These are phyloP conservation scores for Colius striatus DNA, from an alignment of 2,113 vertebrate genomes.

Conservation along the genomic window DNA sequence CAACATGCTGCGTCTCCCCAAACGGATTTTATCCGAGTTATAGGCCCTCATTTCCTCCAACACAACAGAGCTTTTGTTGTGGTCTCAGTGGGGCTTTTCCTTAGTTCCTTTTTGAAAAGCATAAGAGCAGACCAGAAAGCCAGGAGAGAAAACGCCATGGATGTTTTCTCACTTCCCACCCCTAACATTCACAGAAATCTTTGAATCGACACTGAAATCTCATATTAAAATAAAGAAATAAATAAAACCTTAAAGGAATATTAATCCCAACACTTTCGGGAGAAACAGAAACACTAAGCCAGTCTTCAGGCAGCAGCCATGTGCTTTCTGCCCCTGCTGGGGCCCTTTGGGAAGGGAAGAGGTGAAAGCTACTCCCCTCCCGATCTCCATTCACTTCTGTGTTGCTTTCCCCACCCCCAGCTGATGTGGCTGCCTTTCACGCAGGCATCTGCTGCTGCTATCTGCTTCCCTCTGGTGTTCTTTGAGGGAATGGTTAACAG, in stretches of 20 bases:
- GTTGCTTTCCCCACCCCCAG: constrained; percentile 37
- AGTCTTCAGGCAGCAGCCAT: background rate
- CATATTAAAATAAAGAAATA: background rate
- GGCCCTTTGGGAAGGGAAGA: background rate
- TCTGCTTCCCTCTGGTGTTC: constrained; percentile 68
- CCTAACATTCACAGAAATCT: background rate
- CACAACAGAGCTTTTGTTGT: constrained; percentile 64
- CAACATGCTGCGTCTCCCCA: background rate
- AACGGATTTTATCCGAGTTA: constrained; percentile 25
- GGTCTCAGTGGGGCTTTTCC: constrained; percentile 59
- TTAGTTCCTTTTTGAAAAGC: constrained; percentile 41
- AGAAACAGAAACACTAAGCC: background rate
- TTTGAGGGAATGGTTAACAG: constrained; percentile 35
- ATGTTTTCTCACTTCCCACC: constrained; percentile 3
- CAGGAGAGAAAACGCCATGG: constrained; percentile 9
- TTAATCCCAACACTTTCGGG: background rate
- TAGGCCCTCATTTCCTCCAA: constrained; percentile 52
- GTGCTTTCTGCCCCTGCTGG: background rate
- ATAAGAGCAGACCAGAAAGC: background rate
- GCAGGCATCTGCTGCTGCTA: constrained; percentile 8
- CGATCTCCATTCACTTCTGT: background rate
- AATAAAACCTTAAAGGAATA: background rate
- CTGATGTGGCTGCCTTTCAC: constrained; percentile 14
- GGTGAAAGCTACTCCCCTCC: background rate
- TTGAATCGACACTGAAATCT: background rate